A percentile compares a stretch with the other conserved stretches of the same genome.
These are phyloP conservation scores for Rotaria macrura DNA, from an alignment of 2,888 invertebrate genomes.

Conservation along the genomic window DNA sequence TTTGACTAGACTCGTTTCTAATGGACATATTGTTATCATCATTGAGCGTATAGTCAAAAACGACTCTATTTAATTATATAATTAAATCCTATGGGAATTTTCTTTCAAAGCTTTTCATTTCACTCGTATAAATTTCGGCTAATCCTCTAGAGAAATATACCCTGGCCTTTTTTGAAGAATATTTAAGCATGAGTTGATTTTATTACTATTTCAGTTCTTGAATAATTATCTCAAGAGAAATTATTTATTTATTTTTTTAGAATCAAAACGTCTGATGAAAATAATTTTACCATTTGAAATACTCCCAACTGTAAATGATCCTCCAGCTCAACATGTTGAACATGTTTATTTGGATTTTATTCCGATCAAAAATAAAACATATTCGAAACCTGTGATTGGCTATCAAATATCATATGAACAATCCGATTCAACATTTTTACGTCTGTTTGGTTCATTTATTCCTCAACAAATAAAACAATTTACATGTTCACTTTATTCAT, in stretches of 20 bases:
- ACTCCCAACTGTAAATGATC: not conserved
- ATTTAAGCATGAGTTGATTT: too few relatives aligned
- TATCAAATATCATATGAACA: slow-evolving; percentile 12
- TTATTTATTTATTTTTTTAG: not conserved
- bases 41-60: too few relatives aligned
- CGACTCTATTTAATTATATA: too few relatives aligned
- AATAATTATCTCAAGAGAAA: too few relatives aligned
- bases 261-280: not conserved
- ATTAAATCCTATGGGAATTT: too few relatives aligned
- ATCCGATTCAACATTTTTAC: slow-evolving; percentile 9
- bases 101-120: too few relatives aligned
- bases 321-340: not conserved
- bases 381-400: not conserved
- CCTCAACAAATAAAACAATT: not conserved
- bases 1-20: too few relatives aligned
- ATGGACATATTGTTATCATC: too few relatives aligned
- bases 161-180: too few relatives aligned
- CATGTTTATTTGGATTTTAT: not conserved
- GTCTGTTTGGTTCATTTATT: slow-evolving; percentile 13
- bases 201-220: too few relatives aligned
- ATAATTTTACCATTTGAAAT: not conserved
- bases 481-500: not conserved
- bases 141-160: too few relatives aligned
- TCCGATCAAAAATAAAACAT: not conserved
- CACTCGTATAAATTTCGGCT: too few relatives aligned